A percentile compares a stretch with the other conserved stretches of the same genome.
phyloP scores from a whole-genome alignment of 2,797 vertebrate species.

The Lithobates pipiens region DNA sequence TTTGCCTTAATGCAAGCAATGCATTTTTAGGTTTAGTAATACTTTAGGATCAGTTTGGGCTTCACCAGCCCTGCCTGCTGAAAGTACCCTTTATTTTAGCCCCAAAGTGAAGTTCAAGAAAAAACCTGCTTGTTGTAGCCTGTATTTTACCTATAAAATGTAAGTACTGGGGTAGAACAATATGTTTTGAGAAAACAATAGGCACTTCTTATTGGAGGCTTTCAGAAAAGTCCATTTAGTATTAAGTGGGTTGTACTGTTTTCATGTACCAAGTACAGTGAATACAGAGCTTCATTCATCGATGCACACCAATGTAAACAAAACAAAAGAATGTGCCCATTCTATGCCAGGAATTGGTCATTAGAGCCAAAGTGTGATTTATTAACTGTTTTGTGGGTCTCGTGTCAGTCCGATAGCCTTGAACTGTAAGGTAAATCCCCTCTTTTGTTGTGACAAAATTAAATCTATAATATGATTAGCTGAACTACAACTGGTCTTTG shows the following conservation, averaged over 20 bases:
- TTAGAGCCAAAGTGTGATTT: neutral
- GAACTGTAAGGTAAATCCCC: slow-evolving; percentile 13
- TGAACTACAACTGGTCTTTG: slow-evolving; percentile 7
- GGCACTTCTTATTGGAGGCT: neutral
- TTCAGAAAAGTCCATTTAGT: neutral
- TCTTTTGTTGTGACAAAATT: neutral
- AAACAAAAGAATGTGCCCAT: neutral
- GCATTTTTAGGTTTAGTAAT: no score
- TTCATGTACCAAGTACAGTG: neutral
- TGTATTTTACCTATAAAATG: no score
- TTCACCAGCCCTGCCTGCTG: no score
- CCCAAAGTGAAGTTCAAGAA: no score
- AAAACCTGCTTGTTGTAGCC: no score
- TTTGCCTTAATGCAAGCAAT: no score
- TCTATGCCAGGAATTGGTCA: neutral
- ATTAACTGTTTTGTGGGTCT: slow-evolving; percentile 2
- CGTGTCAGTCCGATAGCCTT: neutral
- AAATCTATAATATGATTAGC: slow-evolving; percentile 21
- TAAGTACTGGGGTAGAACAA: neutral
- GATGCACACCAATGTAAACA: neutral
- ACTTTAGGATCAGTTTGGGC: no score
- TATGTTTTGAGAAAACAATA: neutral
- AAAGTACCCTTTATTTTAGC: no score
- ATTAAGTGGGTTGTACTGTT: neutral
- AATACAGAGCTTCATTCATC: neutral